Conservation (phyloP, 2,888 invertebrate species). For the Hesperia comma region DNA sequence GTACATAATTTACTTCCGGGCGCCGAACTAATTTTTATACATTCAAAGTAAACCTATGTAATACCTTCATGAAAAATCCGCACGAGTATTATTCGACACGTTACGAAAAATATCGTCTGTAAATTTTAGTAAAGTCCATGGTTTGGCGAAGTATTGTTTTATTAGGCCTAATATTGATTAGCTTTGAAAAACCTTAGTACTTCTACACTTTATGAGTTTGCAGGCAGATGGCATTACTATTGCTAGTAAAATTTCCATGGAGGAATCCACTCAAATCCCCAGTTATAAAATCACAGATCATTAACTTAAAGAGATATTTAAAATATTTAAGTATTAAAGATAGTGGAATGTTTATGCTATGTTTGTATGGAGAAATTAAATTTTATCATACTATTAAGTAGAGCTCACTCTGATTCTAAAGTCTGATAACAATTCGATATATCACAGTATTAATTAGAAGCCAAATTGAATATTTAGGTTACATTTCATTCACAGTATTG, state of each 20-base stretch:
- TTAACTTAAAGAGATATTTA: not conserved
- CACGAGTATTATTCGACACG: too few relatives aligned
- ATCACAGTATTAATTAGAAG: conserved; percentile 19
- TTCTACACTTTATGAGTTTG: too few relatives aligned
- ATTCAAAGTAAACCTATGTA: too few relatives aligned
- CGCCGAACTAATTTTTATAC: too few relatives aligned
- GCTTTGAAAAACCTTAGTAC: too few relatives aligned
- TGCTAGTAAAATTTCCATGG: not conserved
- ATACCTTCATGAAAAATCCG: too few relatives aligned
- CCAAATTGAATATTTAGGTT: conserved; percentile 1
- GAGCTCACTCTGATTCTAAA: not conserved
- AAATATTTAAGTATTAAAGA: not conserved
- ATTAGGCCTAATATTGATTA: not conserved
- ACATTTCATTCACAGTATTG: not conserved
- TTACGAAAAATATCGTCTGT: too few relatives aligned
- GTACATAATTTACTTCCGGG: too few relatives aligned
- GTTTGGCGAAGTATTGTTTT: too few relatives aligned
- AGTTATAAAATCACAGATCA: conserved; percentile 1
- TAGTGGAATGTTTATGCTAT: conserved; percentile 4
- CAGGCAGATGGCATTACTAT: not conserved
- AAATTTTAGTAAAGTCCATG: too few relatives aligned
- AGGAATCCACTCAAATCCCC: not conserved
- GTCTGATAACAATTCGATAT: conserved; percentile 16
- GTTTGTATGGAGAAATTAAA: not conserved
- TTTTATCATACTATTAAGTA: not conserved